Conservation (phyloP, 2,113 vertebrate species). For the Zapornia atra region DNA sequence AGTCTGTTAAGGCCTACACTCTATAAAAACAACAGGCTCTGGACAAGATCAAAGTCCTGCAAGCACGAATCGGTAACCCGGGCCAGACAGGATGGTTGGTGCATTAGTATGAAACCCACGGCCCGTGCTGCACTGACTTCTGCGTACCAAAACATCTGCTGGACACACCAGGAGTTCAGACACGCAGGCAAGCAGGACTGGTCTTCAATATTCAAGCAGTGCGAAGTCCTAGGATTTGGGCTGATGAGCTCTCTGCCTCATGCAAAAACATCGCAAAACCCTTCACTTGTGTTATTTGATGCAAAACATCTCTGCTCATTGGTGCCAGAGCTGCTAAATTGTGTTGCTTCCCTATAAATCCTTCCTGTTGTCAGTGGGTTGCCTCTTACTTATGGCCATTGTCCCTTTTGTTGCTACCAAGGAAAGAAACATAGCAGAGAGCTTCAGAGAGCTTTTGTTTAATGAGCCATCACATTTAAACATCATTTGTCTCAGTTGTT, state of each 20-base stretch:
- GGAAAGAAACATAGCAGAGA: conserved; percentile 32
- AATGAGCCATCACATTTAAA: conserved; percentile 64
- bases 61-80: not conserved
- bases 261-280: not conserved
- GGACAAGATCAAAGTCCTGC: not conserved
- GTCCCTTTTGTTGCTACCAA: conserved; percentile 24
- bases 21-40: not conserved
- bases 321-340: conserved; percentile 4
- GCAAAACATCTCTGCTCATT: not conserved
- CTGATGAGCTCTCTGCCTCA: not conserved
- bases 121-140: not conserved
- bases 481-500: conserved; percentile 62
- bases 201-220: not conserved
- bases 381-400: conserved; percentile 43
- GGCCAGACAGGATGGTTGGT: not conserved
- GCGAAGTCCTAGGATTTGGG: not conserved
- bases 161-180: not conserved
- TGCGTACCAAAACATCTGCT: not conserved
- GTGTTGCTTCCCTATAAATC: conserved; percentile 29
- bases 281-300: not conserved
- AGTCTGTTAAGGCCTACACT: not conserved
- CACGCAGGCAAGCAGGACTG: not conserved
- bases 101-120: not conserved
- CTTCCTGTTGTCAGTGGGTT: conserved; percentile 32
- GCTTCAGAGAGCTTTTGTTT: conserved; percentile 49